A percentile compares a stretch with the other conserved stretches of the same genome.
Conservation (phyloP, 2,113 vertebrate species). For the Nematolebias whitei region DNA sequence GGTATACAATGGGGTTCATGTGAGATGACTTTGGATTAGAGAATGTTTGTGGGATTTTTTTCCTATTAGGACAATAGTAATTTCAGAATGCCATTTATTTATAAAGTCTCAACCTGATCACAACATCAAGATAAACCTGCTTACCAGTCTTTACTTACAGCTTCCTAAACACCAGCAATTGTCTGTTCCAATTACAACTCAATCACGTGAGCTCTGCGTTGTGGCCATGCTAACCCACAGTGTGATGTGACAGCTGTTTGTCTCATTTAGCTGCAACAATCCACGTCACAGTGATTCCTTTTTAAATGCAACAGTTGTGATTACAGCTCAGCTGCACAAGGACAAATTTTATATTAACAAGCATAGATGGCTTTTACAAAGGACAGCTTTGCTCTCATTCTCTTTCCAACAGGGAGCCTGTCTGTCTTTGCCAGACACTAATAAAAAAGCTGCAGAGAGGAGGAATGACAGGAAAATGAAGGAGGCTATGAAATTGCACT, state of each 20-base stretch:
- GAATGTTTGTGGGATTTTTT: background rate
- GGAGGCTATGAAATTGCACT: conserved; percentile 47
- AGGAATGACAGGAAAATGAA: conserved; percentile 22
- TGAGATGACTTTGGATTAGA: background rate
- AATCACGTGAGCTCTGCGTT: background rate
- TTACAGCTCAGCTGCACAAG: conserved; percentile 23
- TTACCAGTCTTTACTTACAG: conserved; percentile 18
- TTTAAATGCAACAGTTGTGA: conserved; percentile 6
- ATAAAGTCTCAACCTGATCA: background rate
- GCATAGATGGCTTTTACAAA: conserved; percentile 36
- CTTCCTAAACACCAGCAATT: conserved; percentile 20
- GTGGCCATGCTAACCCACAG: conserved; percentile 8
- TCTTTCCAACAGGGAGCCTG: conserved; percentile 24
- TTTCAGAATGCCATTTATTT: conserved; percentile 7
- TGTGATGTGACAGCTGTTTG: conserved; percentile 34
- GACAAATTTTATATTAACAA: conserved; percentile 56
- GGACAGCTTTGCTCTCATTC: conserved; percentile 28
- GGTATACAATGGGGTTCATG: background rate
- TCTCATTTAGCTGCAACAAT: conserved; percentile 52
- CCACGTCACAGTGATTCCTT: conserved; percentile 40
- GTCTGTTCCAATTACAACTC: background rate
- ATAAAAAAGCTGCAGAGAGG: conserved; percentile 55
- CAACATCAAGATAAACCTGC: background rate
- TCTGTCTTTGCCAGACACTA: conserved; percentile 42
- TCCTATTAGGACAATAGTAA: background rate